A percentile compares a stretch with the other conserved stretches of the same genome.
Conservation (phyloP, 2,113 vertebrate species). For the Agelaius tricolor region DNA sequence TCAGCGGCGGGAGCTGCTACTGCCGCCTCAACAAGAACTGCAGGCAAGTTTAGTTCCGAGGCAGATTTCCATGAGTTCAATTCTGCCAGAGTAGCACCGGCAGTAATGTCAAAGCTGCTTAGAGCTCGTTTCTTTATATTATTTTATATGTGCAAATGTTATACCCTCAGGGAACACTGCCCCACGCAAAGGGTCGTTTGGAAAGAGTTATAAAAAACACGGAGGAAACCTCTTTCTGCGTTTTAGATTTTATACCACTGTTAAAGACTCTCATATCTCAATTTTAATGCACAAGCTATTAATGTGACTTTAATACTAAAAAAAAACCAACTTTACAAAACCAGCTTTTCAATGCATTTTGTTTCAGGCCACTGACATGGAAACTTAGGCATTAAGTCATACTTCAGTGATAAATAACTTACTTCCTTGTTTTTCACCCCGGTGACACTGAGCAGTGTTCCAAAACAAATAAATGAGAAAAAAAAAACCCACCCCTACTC, state of each 20-base stretch:
- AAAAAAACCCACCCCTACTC: background rate
- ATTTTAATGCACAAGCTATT: accelerated
- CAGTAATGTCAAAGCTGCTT: accelerated
- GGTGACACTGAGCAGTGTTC: background rate
- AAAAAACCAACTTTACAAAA: background rate
- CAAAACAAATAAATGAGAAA: background rate
- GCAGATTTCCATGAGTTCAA: accelerated
- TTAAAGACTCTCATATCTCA: background rate
- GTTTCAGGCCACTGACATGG: background rate
- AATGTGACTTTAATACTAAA: background rate
- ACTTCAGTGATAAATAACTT: background rate
- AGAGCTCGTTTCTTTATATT: accelerated
- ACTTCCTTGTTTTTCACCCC: background rate
- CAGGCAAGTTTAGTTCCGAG: accelerated
- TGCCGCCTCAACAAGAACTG: accelerated
- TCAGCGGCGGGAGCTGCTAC: background rate
- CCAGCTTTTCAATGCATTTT: background rate
- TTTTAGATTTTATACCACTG: background rate
- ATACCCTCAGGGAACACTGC: background rate
- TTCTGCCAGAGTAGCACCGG: accelerated
- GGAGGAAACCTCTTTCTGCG: accelerated
- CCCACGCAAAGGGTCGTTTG: accelerated
- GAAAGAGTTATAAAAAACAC: background rate
- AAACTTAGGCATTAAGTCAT: background rate
- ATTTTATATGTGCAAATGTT: background rate